Evolutionary conservation across 2,113 vertebrate genomes (phyloP).

Genomic region (Emydocephalus ijimae): DNA sequence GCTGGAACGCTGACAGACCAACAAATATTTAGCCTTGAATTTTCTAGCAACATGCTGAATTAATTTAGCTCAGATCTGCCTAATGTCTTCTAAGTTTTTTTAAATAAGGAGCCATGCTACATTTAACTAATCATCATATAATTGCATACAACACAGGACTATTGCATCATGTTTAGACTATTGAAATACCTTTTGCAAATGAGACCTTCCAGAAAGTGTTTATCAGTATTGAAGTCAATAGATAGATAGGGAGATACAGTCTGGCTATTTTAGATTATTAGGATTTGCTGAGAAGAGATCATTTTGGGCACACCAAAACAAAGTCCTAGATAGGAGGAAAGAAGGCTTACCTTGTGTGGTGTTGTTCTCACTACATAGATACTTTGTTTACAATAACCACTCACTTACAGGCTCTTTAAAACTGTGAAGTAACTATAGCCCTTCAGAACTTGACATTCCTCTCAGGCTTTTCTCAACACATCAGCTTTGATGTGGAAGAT

Average conservation of each 20-base stretch:
- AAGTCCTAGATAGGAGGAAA: background rate
- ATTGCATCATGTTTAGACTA: background rate
- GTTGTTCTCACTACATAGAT: background rate
- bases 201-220: background rate
- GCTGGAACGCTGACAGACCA: background rate
- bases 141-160: background rate
- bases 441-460: background rate
- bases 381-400: background rate
- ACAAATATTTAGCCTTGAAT: background rate
- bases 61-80: background rate
- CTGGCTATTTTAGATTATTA: background rate
- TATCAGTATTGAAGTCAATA: background rate
- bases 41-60: background rate
- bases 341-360: background rate
- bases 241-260: background rate
- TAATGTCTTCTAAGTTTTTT: background rate
- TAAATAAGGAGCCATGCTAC: background rate
- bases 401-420: background rate
- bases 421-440: background rate
- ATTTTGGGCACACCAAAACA: background rate
- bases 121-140: background rate
- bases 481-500: background rate
- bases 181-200: background rate
- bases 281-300: background rate
- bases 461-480: background rate